A percentile compares a stretch with the other conserved stretches of the same genome.
Evolutionary conservation across 2,888 invertebrate genomes (phyloP).

Genomic region (Drosophila nigritarsus): DNA sequence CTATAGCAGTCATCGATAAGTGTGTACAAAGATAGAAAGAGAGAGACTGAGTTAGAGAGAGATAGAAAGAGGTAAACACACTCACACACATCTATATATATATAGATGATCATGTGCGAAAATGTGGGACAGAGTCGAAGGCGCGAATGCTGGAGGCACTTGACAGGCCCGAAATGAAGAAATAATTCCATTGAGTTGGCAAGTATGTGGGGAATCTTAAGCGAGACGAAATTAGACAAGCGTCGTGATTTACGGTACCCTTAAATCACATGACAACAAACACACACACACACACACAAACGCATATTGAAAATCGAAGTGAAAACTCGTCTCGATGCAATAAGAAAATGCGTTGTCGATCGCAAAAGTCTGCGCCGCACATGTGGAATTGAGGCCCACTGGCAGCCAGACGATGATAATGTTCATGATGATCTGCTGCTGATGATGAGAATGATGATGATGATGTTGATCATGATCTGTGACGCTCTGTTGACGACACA

Average conservation of each 20-base stretch:
- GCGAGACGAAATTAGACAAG: constrained; percentile 84
- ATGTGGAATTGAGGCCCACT: constrained; percentile 45
- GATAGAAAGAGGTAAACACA: constrained; percentile 10
- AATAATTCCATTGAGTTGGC: constrained; percentile 82
- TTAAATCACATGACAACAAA: constrained; percentile 77
- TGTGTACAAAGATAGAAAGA: constrained; percentile 25
- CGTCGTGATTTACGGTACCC: constrained; percentile 85
- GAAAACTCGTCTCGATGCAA: constrained; percentile 44
- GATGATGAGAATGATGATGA: constrained; percentile 35
- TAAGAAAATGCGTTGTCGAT: constrained; percentile 66
- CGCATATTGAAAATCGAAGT: constrained; percentile 70
- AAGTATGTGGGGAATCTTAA: constrained; percentile 82
- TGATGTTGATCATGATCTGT: constrained; percentile 34
- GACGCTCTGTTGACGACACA: constrained; percentile 43
- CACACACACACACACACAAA: constrained; percentile 13
- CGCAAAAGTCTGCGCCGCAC: constrained; percentile 64
- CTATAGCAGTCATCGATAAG: constrained; percentile 57
- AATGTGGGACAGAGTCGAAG: constrained; percentile 46
- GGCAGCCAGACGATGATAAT: constrained; percentile 44
- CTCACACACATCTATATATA: constrained; percentile 6
- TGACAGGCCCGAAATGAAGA: constrained; percentile 68
- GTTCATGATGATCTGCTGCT: constrained; percentile 28
- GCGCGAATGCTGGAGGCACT: constrained; percentile 65
- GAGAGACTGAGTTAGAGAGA: constrained; percentile 21
- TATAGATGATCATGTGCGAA: constrained; percentile 56